These are phyloP conservation scores for Epinephelus awoara DNA, from an alignment of 2,797 vertebrate genomes.

Conservation along the genomic window DNA sequence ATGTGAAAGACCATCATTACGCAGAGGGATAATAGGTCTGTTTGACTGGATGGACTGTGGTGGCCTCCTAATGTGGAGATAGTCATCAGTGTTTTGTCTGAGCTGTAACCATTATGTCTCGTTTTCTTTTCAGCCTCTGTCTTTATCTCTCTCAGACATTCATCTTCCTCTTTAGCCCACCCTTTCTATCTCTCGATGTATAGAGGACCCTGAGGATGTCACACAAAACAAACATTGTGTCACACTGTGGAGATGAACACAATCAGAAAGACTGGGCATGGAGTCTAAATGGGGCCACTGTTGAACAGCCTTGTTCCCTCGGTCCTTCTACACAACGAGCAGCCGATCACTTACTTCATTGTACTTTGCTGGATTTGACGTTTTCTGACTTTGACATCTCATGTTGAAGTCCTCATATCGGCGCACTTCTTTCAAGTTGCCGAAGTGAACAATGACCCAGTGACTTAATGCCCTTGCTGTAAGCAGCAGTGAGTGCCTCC, in stretches of 20 bases:
- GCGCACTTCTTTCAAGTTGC: slow-evolving; percentile 6
- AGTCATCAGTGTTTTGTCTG: slow-evolving; percentile 51
- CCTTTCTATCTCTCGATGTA: slow-evolving; percentile 9
- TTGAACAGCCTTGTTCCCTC: neutral
- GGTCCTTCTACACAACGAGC: neutral
- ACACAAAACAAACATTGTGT: slow-evolving; percentile 29
- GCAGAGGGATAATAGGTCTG: slow-evolving; percentile 31
- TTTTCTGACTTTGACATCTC: neutral
- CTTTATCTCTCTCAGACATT: slow-evolving; percentile 11
- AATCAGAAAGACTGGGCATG: slow-evolving; percentile 22
- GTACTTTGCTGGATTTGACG: neutral
- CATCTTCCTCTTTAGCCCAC: slow-evolving; percentile 1
- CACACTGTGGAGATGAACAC: neutral
- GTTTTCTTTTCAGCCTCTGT: neutral
- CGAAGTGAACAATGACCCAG: slow-evolving; percentile 37
- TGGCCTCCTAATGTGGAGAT: slow-evolving; percentile 24
- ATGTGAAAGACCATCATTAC: slow-evolving; percentile 33
- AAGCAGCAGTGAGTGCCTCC: slow-evolving; percentile 48
- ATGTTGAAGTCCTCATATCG: neutral
- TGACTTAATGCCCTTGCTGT: slow-evolving; percentile 39
- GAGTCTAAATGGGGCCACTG: slow-evolving; percentile 8
- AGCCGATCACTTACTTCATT: neutral
- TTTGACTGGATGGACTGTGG: slow-evolving; percentile 32
- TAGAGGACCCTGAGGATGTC: slow-evolving; percentile 44
- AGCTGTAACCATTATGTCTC: slow-evolving; percentile 25